Percentiles rank a stretch among this genome's conserved stretches.
These are phyloP conservation scores for Boloria euphrosyne DNA, from an alignment of 2,888 invertebrate genomes.

Conservation along the genomic window DNA sequence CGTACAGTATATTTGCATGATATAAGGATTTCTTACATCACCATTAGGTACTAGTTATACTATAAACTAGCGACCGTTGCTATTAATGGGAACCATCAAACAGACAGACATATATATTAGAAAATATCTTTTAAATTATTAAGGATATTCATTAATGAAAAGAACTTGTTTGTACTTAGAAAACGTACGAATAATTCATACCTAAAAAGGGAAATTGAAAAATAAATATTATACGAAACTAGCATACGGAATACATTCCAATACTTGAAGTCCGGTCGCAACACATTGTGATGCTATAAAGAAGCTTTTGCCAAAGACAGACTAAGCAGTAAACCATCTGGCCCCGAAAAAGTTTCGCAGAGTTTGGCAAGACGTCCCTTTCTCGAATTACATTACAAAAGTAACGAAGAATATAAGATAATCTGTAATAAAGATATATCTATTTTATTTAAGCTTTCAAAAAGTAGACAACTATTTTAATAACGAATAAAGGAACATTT, in stretches of 20 bases:
- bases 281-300: slow-evolving; percentile 39
- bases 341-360: slow-evolving; percentile 28
- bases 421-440: slow-evolving; percentile 1
- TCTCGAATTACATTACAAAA: slow-evolving; percentile 13
- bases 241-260: slow-evolving; percentile 37
- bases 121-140: no score
- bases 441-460: neutral
- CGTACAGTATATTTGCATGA: slow-evolving; percentile 13
- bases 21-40: neutral
- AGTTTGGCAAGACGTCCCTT: slow-evolving; percentile 24
- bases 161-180: neutral
- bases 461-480: neutral
- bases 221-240: slow-evolving; percentile 24
- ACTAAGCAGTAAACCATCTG: slow-evolving; percentile 32
- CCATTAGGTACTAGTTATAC: no score
- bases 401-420: slow-evolving; percentile 8
- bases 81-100: no score
- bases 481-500: no score
- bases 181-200: neutral
- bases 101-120: no score
- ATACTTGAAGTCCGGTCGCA: slow-evolving; percentile 39
- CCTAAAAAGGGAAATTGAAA: slow-evolving; percentile 9
- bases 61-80: no score
- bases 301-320: slow-evolving; percentile 21
- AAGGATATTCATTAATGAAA: neutral